These are phyloP conservation scores for Leucoptera coffeella DNA, from an alignment of 2,888 invertebrate species.

Conservation along the genomic window DNA sequence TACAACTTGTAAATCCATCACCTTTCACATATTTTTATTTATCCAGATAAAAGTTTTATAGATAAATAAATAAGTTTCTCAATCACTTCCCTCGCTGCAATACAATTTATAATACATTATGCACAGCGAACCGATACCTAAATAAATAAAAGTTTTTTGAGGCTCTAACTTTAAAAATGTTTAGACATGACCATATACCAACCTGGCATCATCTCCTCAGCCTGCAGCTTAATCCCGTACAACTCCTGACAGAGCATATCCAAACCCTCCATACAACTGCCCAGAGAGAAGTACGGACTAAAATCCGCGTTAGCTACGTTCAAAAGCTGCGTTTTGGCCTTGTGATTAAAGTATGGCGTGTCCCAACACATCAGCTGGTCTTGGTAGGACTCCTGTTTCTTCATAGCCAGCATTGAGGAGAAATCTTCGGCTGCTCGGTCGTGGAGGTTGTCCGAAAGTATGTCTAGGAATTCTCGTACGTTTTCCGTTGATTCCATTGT, in stretches of 20 bases:
- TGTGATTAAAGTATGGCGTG: constrained; percentile 75
- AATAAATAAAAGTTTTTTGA: too few relatives aligned
- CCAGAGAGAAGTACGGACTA: constrained; percentile 83
- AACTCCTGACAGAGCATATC: constrained; percentile 78
- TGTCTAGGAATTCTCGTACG: constrained; percentile 74
- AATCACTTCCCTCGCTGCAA: too few relatives aligned
- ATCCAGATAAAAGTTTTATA: too few relatives aligned
- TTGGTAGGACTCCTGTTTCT: constrained; percentile 34
- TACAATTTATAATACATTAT: too few relatives aligned
- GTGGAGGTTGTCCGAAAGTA: constrained; percentile 63
- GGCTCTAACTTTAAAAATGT: too few relatives aligned
- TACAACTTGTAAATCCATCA: too few relatives aligned
- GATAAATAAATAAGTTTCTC: too few relatives aligned
- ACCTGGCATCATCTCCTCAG: constrained; percentile 66
- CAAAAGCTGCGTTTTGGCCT: constrained; percentile 65
- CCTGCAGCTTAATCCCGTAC: constrained; percentile 73
- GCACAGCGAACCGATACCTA: too few relatives aligned
- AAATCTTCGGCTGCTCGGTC: constrained; percentile 71
- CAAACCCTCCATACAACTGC: constrained; percentile 96
- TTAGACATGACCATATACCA: too few relatives aligned
- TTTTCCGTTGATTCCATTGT: constrained; percentile 76
- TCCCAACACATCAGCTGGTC: constrained; percentile 69
- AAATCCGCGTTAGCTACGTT: constrained; percentile 67
- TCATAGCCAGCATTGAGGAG: constrained; percentile 68
- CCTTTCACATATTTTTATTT: too few relatives aligned